phyloP scores from a whole-genome alignment of 2,888 invertebrate genomes.

The Eupithecia subfuscata region DNA sequence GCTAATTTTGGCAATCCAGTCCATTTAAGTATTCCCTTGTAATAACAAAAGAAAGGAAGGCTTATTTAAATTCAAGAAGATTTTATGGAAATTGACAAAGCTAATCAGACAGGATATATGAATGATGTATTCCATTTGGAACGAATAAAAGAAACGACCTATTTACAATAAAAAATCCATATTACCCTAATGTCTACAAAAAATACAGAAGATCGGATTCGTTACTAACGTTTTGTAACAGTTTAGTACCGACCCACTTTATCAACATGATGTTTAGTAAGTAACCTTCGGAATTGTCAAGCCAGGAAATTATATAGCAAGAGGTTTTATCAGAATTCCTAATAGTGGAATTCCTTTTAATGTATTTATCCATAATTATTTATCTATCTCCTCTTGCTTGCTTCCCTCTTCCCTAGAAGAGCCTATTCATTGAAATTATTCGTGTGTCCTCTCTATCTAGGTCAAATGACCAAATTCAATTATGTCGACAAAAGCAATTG shows the following conservation, averaged over 20 bases:
- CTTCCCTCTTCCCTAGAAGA: too few relatives aligned
- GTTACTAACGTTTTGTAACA: not conserved
- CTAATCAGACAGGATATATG: not conserved
- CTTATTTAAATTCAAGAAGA: not conserved
- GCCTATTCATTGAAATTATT: not conserved
- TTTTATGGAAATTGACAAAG: conserved; percentile 11
- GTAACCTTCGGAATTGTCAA: not conserved
- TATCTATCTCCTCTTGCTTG: too few relatives aligned
- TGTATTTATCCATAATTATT: too few relatives aligned
- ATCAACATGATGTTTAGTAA: not conserved
- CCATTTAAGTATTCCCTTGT: not conserved
- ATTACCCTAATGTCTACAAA: not conserved
- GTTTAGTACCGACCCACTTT: not conserved
- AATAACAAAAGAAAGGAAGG: not conserved
- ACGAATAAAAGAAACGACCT: not conserved
- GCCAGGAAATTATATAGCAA: not conserved
- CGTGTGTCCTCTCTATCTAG: too few relatives aligned
- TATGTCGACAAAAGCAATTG: too few relatives aligned
- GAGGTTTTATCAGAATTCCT: not conserved
- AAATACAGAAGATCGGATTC: not conserved
- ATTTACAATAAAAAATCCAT: conserved; percentile 10
- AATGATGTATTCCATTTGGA: not conserved
- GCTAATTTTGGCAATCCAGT: not conserved
- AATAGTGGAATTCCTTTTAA: too few relatives aligned
- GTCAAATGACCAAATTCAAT: too few relatives aligned